Percentiles rank a stretch among this genome's conserved stretches.
Conservation (phyloP, 2,888 invertebrate species). For the Brenthis ino region DNA sequence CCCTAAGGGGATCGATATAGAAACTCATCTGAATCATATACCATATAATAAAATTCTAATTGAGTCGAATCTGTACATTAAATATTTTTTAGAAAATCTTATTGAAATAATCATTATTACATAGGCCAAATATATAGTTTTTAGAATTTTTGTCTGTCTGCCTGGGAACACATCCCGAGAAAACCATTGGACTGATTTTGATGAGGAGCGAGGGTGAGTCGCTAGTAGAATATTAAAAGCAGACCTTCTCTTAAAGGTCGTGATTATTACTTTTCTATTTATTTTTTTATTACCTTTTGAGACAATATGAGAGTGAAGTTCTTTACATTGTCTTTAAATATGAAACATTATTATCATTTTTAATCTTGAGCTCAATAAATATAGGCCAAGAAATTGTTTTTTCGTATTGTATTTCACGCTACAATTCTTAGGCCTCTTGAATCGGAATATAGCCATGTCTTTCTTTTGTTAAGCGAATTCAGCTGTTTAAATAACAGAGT, state of each 20-base stretch:
- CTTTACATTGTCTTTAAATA: conserved; percentile 6
- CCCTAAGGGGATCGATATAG: no score
- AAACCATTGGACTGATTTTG: no score
- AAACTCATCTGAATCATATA: no score
- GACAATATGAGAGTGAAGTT: conserved; percentile 4
- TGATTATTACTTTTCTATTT: conserved; percentile 3
- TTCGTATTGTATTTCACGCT: conserved; percentile 39
- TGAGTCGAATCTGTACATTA: no score
- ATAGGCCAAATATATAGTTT: no score
- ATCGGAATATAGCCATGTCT: conserved; percentile 36
- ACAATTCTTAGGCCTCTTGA: conserved; percentile 38
- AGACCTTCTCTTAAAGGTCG: conserved; percentile 2
- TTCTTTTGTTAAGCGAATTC: conserved; percentile 38
- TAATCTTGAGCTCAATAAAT: conserved; percentile 42
- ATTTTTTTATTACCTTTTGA: background rate
- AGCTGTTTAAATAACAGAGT: conserved; percentile 33
- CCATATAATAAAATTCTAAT: no score
- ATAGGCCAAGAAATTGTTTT: conserved; percentile 40
- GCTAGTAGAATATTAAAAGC: background rate
- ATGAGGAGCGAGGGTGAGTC: no score
- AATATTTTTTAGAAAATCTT: no score
- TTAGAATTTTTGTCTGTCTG: no score
- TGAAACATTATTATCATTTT: conserved; percentile 36
- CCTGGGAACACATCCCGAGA: no score
- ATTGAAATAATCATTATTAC: no score